phyloP scores from a whole-genome alignment of 2,888 invertebrate genomes.

The Steinernema carpocapsae region DNA sequence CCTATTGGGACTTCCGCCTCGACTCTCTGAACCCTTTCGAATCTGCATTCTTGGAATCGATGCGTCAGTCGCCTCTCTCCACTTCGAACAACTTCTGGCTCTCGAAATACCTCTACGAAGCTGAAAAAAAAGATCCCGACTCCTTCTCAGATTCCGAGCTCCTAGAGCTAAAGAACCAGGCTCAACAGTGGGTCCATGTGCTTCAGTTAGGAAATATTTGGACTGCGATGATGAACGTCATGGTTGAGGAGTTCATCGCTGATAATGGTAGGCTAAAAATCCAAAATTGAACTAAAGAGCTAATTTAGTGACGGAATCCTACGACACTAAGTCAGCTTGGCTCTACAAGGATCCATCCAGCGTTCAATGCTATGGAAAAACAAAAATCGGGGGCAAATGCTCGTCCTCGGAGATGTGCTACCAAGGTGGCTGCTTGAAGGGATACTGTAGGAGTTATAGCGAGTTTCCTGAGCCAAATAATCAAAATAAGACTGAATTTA shows the following conservation, averaged over 20 bases:
- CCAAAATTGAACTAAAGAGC: not conserved
- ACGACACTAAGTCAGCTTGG: not conserved
- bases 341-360: not conserved
- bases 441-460: conserved; percentile 12
- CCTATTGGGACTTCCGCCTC: conserved; percentile 25
- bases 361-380: not conserved
- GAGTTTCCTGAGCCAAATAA: not conserved
- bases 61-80: not conserved
- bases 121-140: not conserved
- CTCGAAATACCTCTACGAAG: conserved; percentile 3
- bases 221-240: conserved; percentile 15
- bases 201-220: conserved; percentile 24
- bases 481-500: no score
- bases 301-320: not conserved
- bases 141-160: not conserved
- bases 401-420: conserved; percentile 27
- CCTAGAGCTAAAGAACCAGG: not conserved
- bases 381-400: conserved; percentile 22
- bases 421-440: not conserved
- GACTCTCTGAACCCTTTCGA: conserved; percentile 16
- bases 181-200: conserved; percentile 20
- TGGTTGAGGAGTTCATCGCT: conserved; percentile 15
- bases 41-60: conserved; percentile 2
- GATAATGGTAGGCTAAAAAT: not conserved
- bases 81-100: not conserved